Evolutionary conservation across 1,140 invertebrate genomes (phyloP).

Genomic region (Pomacea maculata): DNA sequence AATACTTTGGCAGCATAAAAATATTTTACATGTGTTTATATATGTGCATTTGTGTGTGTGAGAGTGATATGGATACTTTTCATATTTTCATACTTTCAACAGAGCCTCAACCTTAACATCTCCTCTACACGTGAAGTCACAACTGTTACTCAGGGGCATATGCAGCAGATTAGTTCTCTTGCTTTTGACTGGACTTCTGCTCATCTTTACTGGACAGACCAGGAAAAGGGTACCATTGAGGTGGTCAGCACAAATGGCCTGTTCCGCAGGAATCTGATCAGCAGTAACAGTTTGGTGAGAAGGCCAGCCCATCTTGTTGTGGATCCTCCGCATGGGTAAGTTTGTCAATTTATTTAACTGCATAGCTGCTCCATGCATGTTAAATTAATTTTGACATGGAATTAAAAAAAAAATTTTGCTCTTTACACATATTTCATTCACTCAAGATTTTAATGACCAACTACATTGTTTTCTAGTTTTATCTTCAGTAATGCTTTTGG

Average conservation of each 20-base stretch:
- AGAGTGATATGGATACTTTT: neutral
- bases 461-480: no score
- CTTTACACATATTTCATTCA: no score
- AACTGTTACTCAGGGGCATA: slow-evolving; percentile 55
- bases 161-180: slow-evolving; percentile 50
- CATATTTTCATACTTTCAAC: slow-evolving; percentile 1
- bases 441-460: no score
- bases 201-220: slow-evolving; percentile 59
- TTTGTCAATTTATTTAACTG: neutral
- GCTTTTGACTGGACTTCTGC: slow-evolving; percentile 55
- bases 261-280: slow-evolving; percentile 51
- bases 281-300: slow-evolving; percentile 31
- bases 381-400: no score
- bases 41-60: slow-evolving; percentile 18
- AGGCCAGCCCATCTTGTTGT: slow-evolving; percentile 46
- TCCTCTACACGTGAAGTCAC: slow-evolving; percentile 75
- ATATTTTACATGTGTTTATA: neutral
- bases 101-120: slow-evolving; percentile 35
- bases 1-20: neutral
- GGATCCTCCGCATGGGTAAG: slow-evolving; percentile 57
- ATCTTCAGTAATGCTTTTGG: no score
- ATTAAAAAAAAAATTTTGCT: no score
- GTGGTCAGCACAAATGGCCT: slow-evolving; percentile 78
- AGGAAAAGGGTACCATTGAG: slow-evolving; percentile 71
- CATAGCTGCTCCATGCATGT: no score